phyloP scores from a whole-genome alignment of 2,113 vertebrate species.

The Grammomys dolichurus region DNA sequence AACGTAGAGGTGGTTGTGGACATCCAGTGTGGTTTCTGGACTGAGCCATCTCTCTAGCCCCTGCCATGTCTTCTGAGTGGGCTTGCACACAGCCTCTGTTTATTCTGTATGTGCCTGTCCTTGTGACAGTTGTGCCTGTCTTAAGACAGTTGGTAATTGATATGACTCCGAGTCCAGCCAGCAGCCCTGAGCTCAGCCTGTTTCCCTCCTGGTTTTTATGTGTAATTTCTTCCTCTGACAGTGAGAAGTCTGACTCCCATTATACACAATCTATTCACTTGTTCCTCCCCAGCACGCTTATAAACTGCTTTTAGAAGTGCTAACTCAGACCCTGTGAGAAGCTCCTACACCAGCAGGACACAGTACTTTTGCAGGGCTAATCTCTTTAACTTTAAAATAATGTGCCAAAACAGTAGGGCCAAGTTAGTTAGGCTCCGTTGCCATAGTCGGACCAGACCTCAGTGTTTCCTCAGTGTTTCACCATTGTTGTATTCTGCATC shows the following conservation, averaged over 20 bases:
- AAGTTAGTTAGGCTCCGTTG: neutral
- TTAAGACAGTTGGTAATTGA: neutral
- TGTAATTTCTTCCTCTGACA: constrained; percentile 12
- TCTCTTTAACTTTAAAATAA: neutral
- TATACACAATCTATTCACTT: neutral
- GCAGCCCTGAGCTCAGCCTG: neutral
- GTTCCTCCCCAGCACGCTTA: neutral
- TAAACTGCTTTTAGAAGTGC: neutral
- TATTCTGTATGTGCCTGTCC: neutral
- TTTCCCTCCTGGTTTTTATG: neutral
- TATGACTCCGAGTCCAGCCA: neutral
- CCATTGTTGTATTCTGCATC: neutral
- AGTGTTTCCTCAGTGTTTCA: neutral
- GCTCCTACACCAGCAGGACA: neutral
- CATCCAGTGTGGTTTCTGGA: neutral
- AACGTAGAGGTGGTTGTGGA: neutral
- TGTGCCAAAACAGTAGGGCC: neutral
- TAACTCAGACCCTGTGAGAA: neutral
- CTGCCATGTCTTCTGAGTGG: neutral
- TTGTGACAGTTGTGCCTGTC: neutral
- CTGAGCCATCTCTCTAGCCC: neutral
- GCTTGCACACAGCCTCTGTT: too few species aligned
- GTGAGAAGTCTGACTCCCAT: neutral
- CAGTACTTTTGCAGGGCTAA: rapidly evolving
- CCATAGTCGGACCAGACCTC: rapidly evolving